phyloP scores from a whole-genome alignment of 2,113 vertebrate genomes.

The Pterocles orientalis region DNA sequence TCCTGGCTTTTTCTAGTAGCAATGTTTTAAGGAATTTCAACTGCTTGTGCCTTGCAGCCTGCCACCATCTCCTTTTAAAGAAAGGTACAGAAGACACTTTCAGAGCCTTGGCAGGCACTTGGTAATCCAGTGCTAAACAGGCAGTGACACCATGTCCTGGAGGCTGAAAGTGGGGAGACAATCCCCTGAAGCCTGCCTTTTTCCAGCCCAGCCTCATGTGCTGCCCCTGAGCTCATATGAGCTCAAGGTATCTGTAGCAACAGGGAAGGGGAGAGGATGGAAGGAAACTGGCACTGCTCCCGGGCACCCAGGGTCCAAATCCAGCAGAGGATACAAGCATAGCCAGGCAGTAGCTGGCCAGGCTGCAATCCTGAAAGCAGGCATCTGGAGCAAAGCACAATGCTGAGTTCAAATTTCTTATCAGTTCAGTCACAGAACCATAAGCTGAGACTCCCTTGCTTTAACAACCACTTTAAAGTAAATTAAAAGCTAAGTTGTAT shows the following conservation, averaged over 20 bases:
- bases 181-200: background rate
- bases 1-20: background rate
- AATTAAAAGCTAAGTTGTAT: slow-evolving; percentile 57
- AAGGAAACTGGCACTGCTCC: background rate
- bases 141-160: background rate
- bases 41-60: background rate
- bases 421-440: slow-evolving; percentile 36
- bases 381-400: background rate
- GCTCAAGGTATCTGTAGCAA: slow-evolving; percentile 43
- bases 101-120: background rate
- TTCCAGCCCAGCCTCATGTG: background rate
- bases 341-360: background rate
- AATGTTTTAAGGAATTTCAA: background rate
- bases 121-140: background rate
- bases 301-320: background rate
- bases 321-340: background rate
- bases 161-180: background rate
- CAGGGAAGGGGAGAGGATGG: background rate
- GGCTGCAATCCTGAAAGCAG: slow-evolving; percentile 8
- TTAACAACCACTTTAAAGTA: slow-evolving; percentile 56
- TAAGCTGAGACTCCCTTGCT: slow-evolving; percentile 22
- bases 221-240: background rate
- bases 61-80: background rate
- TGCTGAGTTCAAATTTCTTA: background rate
- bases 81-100: background rate